phyloP scores from a whole-genome alignment of 92 coral and sea anemone genomes.

The Anthopleura xanthogrammica region DNA sequence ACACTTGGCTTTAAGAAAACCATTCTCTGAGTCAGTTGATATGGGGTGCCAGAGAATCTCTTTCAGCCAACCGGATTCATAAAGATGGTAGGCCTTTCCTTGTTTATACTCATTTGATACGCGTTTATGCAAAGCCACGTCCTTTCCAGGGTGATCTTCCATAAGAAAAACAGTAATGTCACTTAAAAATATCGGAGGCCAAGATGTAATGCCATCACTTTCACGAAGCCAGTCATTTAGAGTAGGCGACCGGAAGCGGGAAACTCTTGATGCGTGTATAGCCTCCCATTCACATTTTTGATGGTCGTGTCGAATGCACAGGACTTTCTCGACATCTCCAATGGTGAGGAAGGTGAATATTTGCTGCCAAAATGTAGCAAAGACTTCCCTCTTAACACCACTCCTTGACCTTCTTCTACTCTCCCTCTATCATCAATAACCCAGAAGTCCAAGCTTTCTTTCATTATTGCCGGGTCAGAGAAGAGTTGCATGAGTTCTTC shows the following conservation, averaged over 20 bases:
- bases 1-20: constrained; percentile 39
- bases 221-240: constrained; percentile 40
- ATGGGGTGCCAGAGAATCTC: constrained; percentile 5
- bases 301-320: constrained; percentile 37
- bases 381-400: constrained; percentile 22
- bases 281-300: constrained; percentile 30
- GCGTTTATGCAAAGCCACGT: constrained; percentile 31
- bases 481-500: constrained; percentile 4
- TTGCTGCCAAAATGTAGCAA: constrained; percentile 30
- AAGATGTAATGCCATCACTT: constrained; percentile 26
- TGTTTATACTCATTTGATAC: constrained; percentile 47
- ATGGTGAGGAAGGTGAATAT: constrained; percentile 29
- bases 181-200: constrained; percentile 56
- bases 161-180: constrained; percentile 47
- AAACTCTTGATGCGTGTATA: no score
- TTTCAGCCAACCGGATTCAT: constrained; percentile 12
- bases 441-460: constrained; percentile 18
- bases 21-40: constrained; percentile 19
- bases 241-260: no score
- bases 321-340: constrained; percentile 37
- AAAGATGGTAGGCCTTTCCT: constrained; percentile 45
- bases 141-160: constrained; percentile 59
- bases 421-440: constrained; percentile 33
- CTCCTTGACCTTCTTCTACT: constrained; percentile 25
- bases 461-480: constrained; percentile 28